These are phyloP conservation scores for Eledona agricola DNA, from an alignment of 2,888 invertebrate genomes.

Conservation along the genomic window DNA sequence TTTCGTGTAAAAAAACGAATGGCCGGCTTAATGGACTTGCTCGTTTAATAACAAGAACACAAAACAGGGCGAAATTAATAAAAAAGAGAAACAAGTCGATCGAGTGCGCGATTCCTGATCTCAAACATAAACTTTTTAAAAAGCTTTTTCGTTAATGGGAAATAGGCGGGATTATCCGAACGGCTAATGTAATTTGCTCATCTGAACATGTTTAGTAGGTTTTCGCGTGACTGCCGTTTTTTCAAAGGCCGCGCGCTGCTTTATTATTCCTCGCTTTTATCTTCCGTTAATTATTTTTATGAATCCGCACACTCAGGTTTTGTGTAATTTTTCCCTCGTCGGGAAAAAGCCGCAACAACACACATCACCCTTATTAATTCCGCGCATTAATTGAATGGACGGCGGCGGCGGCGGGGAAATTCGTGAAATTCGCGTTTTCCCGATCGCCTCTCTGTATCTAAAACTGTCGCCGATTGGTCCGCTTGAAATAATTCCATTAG, in stretches of 20 bases:
- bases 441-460: conserved; percentile 53
- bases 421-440: conserved; percentile 13
- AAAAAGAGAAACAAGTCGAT: conserved; percentile 35
- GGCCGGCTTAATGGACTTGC: conserved; percentile 28
- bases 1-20: conserved; percentile 7
- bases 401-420: conserved; percentile 7
- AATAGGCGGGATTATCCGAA: conserved; percentile 59
- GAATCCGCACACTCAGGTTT: conserved; percentile 51
- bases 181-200: conserved; percentile 63
- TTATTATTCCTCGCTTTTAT: conserved; percentile 62
- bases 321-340: conserved; percentile 20
- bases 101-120: conserved; percentile 38
- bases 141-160: conserved; percentile 63
- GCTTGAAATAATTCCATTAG: conserved; percentile 60
- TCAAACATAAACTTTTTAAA: conserved; percentile 54
- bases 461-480: conserved; percentile 58
- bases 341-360: conserved; percentile 20
- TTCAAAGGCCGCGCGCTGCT: conserved; percentile 54
- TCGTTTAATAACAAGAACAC: conserved; percentile 33
- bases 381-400: conserved; percentile 29
- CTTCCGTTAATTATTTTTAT: conserved; percentile 62
- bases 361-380: conserved; percentile 26
- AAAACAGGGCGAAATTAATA: conserved; percentile 33
- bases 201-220: conserved; percentile 62
- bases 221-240: conserved; percentile 61